Evolutionary conservation across 2,888 invertebrate species (phyloP).

Genomic region (Aradus depressus): DNA sequence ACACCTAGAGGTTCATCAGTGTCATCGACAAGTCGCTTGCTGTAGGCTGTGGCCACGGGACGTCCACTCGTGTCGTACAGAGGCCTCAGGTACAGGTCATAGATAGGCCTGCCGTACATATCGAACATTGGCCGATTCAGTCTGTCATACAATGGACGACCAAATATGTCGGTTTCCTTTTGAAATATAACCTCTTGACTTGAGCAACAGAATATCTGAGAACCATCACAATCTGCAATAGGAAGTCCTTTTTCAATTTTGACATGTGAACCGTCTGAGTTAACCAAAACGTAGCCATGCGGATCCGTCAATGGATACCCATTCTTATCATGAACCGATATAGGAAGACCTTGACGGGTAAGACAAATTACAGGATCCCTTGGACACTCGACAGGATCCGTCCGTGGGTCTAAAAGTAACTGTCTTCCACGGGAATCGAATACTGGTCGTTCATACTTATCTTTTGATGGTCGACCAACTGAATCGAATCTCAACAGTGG

Average conservation of each 20-base stretch:
- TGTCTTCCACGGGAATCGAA: background rate
- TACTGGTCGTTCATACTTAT: background rate
- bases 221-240: no score
- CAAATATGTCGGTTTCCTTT: constrained; percentile 19
- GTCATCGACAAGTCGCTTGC: constrained; percentile 18
- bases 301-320: no score
- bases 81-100: constrained; percentile 21
- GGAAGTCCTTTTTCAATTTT: no score
- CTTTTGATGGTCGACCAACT: constrained; percentile 2
- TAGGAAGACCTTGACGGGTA: no score
- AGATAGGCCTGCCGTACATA: constrained; percentile 25
- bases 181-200: constrained; percentile 4
- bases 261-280: no score
- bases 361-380: no score
- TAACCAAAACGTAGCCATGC: no score
- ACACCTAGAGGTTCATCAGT: constrained; percentile 4
- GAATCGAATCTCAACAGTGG: background rate
- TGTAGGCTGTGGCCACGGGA: constrained; percentile 22
- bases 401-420: background rate
- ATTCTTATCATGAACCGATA: no score
- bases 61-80: constrained; percentile 23
- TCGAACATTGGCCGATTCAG: constrained; percentile 16
- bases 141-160: constrained; percentile 20
- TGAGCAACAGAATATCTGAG: no score
- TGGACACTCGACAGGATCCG: no score